These are phyloP conservation scores for Vulpes lagopus DNA, from an alignment of 2,113 vertebrate species.

Conservation along the genomic window DNA sequence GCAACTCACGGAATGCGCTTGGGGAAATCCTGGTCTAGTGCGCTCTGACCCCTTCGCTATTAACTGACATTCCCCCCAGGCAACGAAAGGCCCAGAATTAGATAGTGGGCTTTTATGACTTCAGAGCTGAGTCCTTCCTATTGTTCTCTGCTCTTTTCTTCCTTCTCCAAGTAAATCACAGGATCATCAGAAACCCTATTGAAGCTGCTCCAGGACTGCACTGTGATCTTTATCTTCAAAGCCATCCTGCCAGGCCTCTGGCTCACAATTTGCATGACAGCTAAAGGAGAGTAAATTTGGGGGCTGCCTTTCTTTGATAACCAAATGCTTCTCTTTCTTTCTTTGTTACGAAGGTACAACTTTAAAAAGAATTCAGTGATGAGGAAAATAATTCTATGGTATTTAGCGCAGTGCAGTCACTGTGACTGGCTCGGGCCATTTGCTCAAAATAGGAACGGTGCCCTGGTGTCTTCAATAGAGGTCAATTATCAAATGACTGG, in stretches of 20 bases:
- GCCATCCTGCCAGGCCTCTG: neutral
- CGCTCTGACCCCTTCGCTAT: neutral
- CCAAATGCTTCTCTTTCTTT: constrained; percentile 52
- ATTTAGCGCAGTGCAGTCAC: neutral
- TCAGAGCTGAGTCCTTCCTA: neutral
- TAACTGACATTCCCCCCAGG: neutral
- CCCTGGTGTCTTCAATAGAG: neutral
- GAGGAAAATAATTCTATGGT: constrained; percentile 52
- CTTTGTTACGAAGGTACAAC: constrained; percentile 51
- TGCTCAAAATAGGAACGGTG: neutral
- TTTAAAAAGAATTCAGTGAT: constrained; percentile 60
- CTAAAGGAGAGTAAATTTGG: constrained; percentile 60
- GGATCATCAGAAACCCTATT: constrained; percentile 22
- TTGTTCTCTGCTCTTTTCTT: constrained; percentile 55
- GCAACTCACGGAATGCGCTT: neutral
- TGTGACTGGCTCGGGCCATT: neutral
- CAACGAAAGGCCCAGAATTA: neutral
- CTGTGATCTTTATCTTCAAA: constrained; percentile 77
- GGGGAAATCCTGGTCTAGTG: neutral
- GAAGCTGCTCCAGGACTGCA: neutral
- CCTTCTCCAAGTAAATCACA: constrained; percentile 11
- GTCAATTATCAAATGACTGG: neutral
- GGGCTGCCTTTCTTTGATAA: constrained; percentile 76
- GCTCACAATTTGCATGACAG: constrained; percentile 70
- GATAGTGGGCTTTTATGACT: neutral